Evolutionary conservation across 2,797 vertebrate species (phyloP), one percentile per base, ranked within the genome.

Genomic region (Xerus rutilus): DNA sequence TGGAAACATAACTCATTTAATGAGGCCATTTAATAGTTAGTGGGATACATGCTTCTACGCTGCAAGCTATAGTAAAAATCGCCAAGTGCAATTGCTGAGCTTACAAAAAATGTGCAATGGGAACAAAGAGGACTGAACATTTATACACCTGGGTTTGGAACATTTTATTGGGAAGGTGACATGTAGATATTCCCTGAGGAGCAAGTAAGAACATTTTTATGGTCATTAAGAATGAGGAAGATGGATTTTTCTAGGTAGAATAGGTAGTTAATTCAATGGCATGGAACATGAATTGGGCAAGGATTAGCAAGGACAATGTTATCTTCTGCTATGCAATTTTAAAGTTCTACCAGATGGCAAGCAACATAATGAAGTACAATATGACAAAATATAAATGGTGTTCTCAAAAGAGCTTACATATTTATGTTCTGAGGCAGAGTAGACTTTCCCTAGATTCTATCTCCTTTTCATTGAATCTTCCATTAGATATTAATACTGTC

Each of bases 171-270:
- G 62, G 62, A 67, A n/a, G 30, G 21, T 39, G 32, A 23, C 64
- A 49, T 35, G 9, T n/a, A 89, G 18, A 86, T 78, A n/a, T 64
- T 6, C 23, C 39, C n/a, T 14, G 20, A 85, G 32, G 4, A 57
- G 43, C 69, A 30, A 79, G 5, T 52, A 85, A 88, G 39, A 91
- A 59, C 72, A 59, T 78, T 18, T 30, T 52, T 7, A 54, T 4
- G 28, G 7, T 8, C 6, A 17, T 69, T 64, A 78, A 67, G 6
- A 86, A 92, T 32, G 39, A 94, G 7, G n/a, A 87, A 78, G n/a
- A 74, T 79, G 10, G 5, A 76, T 86, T 89, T 95, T 89, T 94
- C 70, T 69, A 39, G 6, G 18, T 39, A 65, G 45, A 91, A 69
- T 21, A 70, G 15, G 20, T 43, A 57, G 43, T 45, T 93, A 23